Conservation (phyloP, 2,888 invertebrate species). For the Lamellibrachia satsuma region DNA sequence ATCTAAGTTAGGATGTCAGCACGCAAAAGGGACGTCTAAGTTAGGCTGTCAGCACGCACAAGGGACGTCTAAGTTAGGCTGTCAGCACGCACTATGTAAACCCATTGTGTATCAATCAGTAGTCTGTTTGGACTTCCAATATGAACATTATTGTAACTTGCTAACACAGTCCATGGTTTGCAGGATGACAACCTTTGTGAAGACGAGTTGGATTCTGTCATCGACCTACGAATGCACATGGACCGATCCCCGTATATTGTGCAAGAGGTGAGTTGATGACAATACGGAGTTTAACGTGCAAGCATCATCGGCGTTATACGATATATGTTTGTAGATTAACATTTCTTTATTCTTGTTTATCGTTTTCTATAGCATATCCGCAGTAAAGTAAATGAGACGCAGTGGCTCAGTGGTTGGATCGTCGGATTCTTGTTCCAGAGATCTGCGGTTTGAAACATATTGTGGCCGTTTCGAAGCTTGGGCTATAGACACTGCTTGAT, state of each 20-base stretch:
- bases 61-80: no score
- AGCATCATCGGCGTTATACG: background rate
- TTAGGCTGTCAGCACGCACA: no score
- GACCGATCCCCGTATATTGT: conserved; percentile 92
- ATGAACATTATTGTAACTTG: background rate
- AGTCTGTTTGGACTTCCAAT: background rate
- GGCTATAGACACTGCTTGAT: no score
- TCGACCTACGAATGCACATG: conserved; percentile 93
- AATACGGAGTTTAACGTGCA: background rate
- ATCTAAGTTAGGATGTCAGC: no score
- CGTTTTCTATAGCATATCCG: no score
- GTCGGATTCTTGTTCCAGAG: no score
- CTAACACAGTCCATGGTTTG: background rate
- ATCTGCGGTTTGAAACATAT: no score
- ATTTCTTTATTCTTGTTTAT: background rate
- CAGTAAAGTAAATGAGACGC: no score
- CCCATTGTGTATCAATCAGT: background rate
- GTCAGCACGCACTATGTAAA: no score
- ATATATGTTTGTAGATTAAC: background rate
- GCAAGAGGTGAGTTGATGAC: conserved; percentile 49
- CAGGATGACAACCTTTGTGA: conserved; percentile 44
- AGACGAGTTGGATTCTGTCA: conserved; percentile 76
- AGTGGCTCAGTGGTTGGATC: no score
- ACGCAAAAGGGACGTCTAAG: no score
- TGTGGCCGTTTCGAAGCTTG: no score